Evolutionary conservation across 2,888 invertebrate species (phyloP), one percentile per base, ranked within the genome.

Genomic region (Acronicta aceris): DNA sequence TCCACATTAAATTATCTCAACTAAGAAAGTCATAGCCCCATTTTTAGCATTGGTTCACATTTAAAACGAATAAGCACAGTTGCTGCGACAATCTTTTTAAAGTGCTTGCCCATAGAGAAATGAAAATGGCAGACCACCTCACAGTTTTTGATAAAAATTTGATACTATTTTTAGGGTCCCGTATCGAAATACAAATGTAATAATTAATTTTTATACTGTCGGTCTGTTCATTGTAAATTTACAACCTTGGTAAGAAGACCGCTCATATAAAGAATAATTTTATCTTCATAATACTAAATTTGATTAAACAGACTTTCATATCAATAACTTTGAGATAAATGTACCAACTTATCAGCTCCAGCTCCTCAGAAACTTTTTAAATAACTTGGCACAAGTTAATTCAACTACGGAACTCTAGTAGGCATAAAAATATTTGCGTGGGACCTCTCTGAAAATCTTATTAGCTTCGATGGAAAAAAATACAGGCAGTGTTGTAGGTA

Each of bases 11-110:
- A 21, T 25, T 46, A 25, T 42, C 21, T n/a, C 45, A 57, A 57
- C 12, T 65, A 25, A 48, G 0, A 33, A 21, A 25, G 27, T 49
- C 48, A 40, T 52, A 57, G 51, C 51, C 45, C 56, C 51, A 52
- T 64, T 47, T 38, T 41, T 55, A 2, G n/a, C 1, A 38, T 38
- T 9, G n/a, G 12, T 30, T 53, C 7, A 5, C 25, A 45, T 36
- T 38, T n/a, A 21, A 43, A 17, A 41, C 15, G 16, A 17, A 17
- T 43, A 46, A 30, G 46, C 30, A 33, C 46, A 16, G 5, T 15
- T 27, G 17, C 3, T 10, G 9, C 5, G 10, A 43, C 21, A 9
- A 16, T 13, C 17, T 43, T 43, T 21, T 43, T 12, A 43, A 17
- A 46, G 16, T 17, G 46, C 17, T 48, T 46, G 30, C 0, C 13